Base-by-base conservation (phyloP, 30 jellyfish, hydroid and myxozoan species). In the Nemopilema nomurai region DNA sequence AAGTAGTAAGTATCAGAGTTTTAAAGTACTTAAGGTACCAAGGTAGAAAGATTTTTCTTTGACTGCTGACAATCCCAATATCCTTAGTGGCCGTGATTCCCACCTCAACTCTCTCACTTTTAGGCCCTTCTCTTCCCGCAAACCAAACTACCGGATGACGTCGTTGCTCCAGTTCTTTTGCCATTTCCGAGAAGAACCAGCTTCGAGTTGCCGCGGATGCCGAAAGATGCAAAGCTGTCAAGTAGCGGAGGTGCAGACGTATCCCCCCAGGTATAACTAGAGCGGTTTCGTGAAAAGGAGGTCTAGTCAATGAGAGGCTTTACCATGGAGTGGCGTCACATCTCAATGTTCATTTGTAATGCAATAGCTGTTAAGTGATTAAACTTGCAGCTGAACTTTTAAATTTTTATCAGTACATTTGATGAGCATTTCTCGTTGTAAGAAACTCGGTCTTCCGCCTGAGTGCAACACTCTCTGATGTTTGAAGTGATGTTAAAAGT, bases 81-180 rank as follows among this genome's bases (percentile, higher is more conserved):
- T 13, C 18, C 18, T 67, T 41, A 16, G 26, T 41, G 57, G 13
- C 57, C 13, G 6, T 41, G 57, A 41, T 41, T 41, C 57, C 57
- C n/a, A n/a, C n/a, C n/a, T n/a, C n/a, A n/a, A n/a, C n/a, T n/a
- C n/a, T n/a, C n/a, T 68, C 28, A 8, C 26, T 69, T 71, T 81
- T 20, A 94, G 99, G 85, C 97, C 4, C 87, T 94, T 41, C 97
- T 89, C 29, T 77, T 91, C 67, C 99, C 99, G 3, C 97, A 89
- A 85, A 84, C 93, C 6, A 94, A 89, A 53, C 92, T 94, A 0
- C 99, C 99, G 0, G 99, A 94, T 80, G 99, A 94, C 63, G 97
- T 94, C 67, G 85, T 94, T 25, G 99, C 99, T 19, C 99, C 99
- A 8, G 97, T 94, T 25, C 73, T 89, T 18, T 87, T 97, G 31